Evolutionary conservation across 1,140 invertebrate genomes (phyloP), one percentile per base, ranked within the genome.

Genomic region (Drosophila sp.): DNA sequence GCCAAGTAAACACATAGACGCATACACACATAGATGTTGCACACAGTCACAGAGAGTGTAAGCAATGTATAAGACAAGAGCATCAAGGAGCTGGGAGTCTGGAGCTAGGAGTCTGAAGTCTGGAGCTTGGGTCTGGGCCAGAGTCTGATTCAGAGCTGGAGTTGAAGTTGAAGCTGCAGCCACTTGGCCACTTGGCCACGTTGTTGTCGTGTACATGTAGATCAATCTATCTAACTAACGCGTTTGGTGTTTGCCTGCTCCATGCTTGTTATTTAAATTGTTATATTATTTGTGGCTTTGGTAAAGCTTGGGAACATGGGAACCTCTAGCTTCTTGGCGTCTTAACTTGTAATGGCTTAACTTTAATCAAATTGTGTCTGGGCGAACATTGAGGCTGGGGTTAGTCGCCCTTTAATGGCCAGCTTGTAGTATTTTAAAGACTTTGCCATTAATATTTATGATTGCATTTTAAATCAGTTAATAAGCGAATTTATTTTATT

Each of bases 151-250:
- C 50, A 8, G 4, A 40, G 45, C 21, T 46, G 29, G 16, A 36
- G 59, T 36, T 38, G 25, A 45, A 43, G 54, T 36, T 14, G 36
- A 6, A 58, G 61, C 25, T 32, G 18, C 16, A 21, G 61, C 11
- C 58, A 8, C 56, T 51, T 72, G 53, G 61, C 11, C 58, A 8
- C 56, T 51, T 72, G 53, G 73, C 54, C 69, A 75, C 81, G 86
- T 64, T 75, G 79, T 89, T 83, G 79, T 89, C 82, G 83, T 89
- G 83, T 87, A 89, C 79, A 87, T 89, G 83, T 79, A 89, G 83
- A 89, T 89, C 84, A 89, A 89, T 89, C 83, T 89, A 89, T 89
- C 83, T 89, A 89, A 89, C 83, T 89, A 89, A 89, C 83, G 83
- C 83, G 84, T 87, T 81, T 89, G 83, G 83, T 89, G 83, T 89